These are phyloP conservation scores for Aldabrachelys gigantea DNA, from an alignment of 2,113 vertebrate genomes.

Conservation along the genomic window DNA sequence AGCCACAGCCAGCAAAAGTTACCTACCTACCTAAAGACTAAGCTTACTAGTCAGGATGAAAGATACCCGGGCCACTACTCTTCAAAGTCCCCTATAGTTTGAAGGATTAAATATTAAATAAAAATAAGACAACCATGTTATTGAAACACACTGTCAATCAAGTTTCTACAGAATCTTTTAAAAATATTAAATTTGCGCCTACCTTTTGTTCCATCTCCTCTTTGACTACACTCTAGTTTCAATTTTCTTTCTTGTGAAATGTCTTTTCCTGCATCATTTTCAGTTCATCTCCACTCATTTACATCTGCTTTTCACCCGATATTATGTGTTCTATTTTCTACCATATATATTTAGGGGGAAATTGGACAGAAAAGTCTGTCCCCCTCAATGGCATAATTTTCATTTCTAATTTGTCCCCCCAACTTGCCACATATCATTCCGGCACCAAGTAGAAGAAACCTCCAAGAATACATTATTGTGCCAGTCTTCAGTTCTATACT, in stretches of 20 bases:
- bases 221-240: background rate
- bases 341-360: background rate
- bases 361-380: background rate
- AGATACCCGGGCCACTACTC: rapidly evolving
- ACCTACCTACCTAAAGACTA: background rate
- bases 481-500: background rate
- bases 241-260: background rate
- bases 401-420: background rate
- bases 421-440: background rate
- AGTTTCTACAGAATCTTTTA: background rate
- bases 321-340: background rate
- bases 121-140: background rate
- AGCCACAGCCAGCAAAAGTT: background rate
- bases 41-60: background rate
- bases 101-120: background rate
- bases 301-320: background rate
- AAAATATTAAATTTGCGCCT: background rate
- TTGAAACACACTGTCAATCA: background rate
- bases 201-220: background rate
- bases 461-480: background rate
- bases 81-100: background rate
- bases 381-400: background rate
- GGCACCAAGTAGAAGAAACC: background rate
- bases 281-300: background rate
- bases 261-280: background rate